Conservation (phyloP, 2,113 vertebrate species). For the Gavia stellata region DNA sequence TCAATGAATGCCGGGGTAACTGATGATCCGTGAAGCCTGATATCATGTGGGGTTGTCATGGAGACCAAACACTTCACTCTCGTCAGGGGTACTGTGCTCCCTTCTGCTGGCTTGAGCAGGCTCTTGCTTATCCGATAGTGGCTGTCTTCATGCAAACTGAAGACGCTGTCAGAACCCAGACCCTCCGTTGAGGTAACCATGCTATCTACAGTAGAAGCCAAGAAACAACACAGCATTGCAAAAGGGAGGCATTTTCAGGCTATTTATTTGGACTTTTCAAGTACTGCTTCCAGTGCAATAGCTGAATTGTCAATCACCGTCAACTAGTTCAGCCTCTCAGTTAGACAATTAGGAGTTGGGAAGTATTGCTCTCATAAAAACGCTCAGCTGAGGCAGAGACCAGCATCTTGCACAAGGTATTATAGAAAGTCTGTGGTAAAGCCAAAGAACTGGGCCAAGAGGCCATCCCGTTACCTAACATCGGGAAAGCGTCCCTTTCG, state of each 20-base stretch:
- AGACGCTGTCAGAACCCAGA: constrained; percentile 92
- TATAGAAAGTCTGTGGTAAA: neutral
- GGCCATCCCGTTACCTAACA: neutral
- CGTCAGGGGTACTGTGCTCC: constrained; percentile 94
- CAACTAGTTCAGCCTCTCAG: neutral
- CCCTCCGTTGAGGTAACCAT: constrained; percentile 91
- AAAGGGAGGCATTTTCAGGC: neutral
- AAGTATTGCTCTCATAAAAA: neutral
- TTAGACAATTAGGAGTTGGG: neutral
- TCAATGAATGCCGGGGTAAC: constrained; percentile 93
- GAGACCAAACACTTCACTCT: constrained; percentile 98
- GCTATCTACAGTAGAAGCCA: constrained; percentile 74
- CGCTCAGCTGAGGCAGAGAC: rapidly evolving
- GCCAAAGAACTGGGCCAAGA: neutral
- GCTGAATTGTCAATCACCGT: neutral
- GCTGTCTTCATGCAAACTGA: constrained; percentile 87
- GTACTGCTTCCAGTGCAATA: neutral
- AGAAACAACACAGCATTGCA: constrained; percentile 1
- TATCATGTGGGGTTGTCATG: constrained; percentile 98
- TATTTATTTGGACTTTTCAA: neutral
- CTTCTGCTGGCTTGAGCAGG: constrained; percentile 93
- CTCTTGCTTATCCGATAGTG: constrained; percentile 96
- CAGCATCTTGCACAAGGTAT: rapidly evolving
- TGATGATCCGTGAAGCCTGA: constrained; percentile 92
- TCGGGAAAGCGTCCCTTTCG: rapidly evolving